Conservation (phyloP, 2,113 vertebrate species). For the Larimichthys crocea region DNA sequence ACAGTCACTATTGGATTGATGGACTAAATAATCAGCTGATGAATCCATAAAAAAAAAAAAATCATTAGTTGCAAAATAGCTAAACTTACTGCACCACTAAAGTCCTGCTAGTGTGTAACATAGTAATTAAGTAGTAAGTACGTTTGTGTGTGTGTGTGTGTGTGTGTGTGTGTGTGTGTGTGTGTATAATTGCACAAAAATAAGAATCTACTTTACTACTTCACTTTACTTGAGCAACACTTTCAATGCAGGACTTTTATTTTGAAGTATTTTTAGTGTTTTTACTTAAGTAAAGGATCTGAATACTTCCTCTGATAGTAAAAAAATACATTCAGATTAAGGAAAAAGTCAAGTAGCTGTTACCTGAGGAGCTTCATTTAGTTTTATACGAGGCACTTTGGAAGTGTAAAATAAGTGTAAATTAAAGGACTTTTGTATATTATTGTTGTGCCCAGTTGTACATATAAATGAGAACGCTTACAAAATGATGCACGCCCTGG, state of each 20-base stretch:
- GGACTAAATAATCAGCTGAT: background rate
- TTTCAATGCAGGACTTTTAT: background rate
- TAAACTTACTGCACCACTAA: too few relatives aligned
- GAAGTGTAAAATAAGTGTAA: background rate
- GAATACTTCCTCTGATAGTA: background rate
- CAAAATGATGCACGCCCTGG: conserved; percentile 86
- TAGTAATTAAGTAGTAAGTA: too few relatives aligned
- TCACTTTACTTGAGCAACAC: background rate
- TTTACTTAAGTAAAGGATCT: background rate
- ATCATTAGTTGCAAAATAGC: too few relatives aligned
- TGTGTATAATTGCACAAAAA: too few relatives aligned
- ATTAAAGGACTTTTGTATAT: conserved; percentile 1
- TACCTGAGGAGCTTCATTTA: conserved; percentile 8
- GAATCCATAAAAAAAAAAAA: background rate
- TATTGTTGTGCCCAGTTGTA: background rate
- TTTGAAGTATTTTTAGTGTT: background rate
- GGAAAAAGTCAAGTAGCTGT: conserved; percentile 3
- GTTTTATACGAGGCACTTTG: conserved; percentile 25
- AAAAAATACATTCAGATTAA: conserved; percentile 2
- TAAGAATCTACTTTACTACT: too few relatives aligned
- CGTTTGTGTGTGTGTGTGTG: too few relatives aligned
- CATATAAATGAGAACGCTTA: conserved; percentile 57
- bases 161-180: too few relatives aligned
- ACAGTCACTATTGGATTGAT: background rate
- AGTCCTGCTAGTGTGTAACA: too few relatives aligned